Evolutionary conservation across 2,888 invertebrate species (phyloP), one percentile per base, ranked within the genome.

Genomic region (Hydraecia micacea): DNA sequence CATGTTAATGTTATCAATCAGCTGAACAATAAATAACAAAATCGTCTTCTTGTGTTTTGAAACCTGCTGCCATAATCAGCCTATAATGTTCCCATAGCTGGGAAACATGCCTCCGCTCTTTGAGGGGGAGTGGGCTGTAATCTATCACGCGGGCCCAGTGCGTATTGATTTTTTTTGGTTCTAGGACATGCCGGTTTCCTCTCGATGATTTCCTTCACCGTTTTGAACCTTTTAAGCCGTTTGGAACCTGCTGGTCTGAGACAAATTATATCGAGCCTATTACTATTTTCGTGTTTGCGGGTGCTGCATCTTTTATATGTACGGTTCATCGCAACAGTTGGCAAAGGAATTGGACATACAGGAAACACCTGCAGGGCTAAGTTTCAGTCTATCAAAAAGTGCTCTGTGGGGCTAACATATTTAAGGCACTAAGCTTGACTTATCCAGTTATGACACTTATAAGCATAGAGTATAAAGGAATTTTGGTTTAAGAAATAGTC

Each of bases 1-100:
- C 66, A 66, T 69, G 69, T 36, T 55, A 49, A 70, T 62, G n/a
- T 15, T 55, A 46, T 79, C 66, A 73, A 60, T 60, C 28, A 72
- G 65, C 15, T 36, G 21, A 32, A 32, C 21, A 58, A 39, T 28
- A 25, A 46, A 55, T 36, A 49, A 46, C 6, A n/a, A 42, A 39
- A 49, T 55, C 13, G 52, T 55, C 25, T 55, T 52, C 32, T 62
- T 52, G n/a, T 7, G 32, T 11, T 42, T n/a, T 28, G 18, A 2
- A 6, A 52, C 11, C 13, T 39, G 36, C 15, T 15, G 15, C 15
- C 46, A 46, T 46, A 5, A 46, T 46, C 46, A 46, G 15, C 4
- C 13, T 15, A 46, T 46, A 46, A 46, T 46, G 15, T 46, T 46
- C 15, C 5, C 15, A 46, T 0, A 13, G 15, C 15, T 46, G 46